Evolutionary conservation across 2,888 invertebrate species (phyloP), one percentile per base, ranked within the genome.

Genomic region (Chironomus riparius): DNA sequence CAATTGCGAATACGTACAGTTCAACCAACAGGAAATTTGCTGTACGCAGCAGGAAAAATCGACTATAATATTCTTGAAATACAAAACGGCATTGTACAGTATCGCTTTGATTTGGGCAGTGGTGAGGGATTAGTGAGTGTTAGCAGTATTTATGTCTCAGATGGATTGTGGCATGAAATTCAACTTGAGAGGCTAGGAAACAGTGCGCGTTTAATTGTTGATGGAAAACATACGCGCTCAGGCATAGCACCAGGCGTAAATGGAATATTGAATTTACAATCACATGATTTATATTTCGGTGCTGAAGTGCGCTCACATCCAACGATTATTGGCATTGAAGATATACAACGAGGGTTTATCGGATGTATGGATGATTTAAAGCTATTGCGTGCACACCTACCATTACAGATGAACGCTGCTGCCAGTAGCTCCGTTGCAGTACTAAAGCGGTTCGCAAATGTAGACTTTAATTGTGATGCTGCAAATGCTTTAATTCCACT

Each of bases 351-450:
- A 78, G 97, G 97, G 0, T 96, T 96, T 82, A 87, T 92, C 76
- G 98, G 97, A 1, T 98, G 98, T 82, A 90, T 98, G 87, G 91
- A 95, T 77, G 94, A 95, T 80, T 89, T 97, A 47, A 87, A 89
- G 77, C 88, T 97, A 71, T 91, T 92, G 76, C 88, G 90, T 77
- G 88, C 89, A 6, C 85, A 88, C 0, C 87, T 97, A 73, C 95
- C 96, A 1, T 83, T 94, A 13, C 90, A 91, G 80, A 89, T 88
- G 85, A 88, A 88, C 2, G 89, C 89, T 1, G 88, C 88, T 2
- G 89, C 89, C 0, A 86, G 87, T 24, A 89, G 87, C 79, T 87
- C 87, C n/a, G 86, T 89, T 6, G 89, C 88, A 1, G 87, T 88
- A 2, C 80, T 91, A 3, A 90, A 90, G 79, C 83, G 89, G 71